Conservation (phyloP, 2,113 vertebrate species). For the Oryzias javanicus region DNA sequence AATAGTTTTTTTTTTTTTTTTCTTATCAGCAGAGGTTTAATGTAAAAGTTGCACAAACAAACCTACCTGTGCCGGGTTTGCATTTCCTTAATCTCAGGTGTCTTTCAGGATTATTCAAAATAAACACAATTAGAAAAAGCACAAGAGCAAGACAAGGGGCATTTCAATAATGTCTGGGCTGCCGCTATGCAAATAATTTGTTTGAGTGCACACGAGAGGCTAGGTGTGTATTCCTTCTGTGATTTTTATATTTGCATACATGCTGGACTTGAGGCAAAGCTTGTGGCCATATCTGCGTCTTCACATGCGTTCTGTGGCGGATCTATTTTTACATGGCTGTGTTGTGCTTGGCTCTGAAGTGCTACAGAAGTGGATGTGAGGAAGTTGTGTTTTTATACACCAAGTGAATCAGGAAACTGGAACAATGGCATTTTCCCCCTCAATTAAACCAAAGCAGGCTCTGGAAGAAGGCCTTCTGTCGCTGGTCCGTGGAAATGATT, state of each 20-base stretch:
- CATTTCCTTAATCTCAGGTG: conserved; percentile 2
- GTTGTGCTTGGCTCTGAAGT: conserved; percentile 59
- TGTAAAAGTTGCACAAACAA: conserved; percentile 24
- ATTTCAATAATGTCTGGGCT: conserved; percentile 58
- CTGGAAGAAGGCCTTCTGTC: conserved; percentile 41
- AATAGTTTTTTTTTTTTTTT: conserved; percentile 40
- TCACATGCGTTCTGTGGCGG: conserved; percentile 41
- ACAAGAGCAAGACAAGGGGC: conserved; percentile 52
- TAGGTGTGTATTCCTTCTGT: conserved; percentile 31
- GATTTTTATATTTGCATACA: conserved; percentile 43
- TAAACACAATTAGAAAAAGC: conserved; percentile 64
- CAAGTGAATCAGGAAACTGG: conserved; percentile 64
- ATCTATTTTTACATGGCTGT: conserved; percentile 60
- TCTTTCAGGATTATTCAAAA: conserved; percentile 56
- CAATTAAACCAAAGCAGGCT: conserved; percentile 55
- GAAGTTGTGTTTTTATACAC: conserved; percentile 50
- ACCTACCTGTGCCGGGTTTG: conserved; percentile 3
- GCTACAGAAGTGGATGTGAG: conserved; percentile 38
- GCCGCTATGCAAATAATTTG: conserved; percentile 29
- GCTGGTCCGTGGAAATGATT: conserved; percentile 48
- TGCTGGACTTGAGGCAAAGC: conserved; percentile 24
- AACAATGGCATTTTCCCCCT: conserved; percentile 70
- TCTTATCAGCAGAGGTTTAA: conserved; percentile 25
- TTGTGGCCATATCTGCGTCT: conserved; percentile 50
- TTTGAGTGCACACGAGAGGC: conserved; percentile 29